Evolutionary conservation across 2,113 vertebrate genomes (phyloP).

Genomic region (Dissostichus mawsoni): DNA sequence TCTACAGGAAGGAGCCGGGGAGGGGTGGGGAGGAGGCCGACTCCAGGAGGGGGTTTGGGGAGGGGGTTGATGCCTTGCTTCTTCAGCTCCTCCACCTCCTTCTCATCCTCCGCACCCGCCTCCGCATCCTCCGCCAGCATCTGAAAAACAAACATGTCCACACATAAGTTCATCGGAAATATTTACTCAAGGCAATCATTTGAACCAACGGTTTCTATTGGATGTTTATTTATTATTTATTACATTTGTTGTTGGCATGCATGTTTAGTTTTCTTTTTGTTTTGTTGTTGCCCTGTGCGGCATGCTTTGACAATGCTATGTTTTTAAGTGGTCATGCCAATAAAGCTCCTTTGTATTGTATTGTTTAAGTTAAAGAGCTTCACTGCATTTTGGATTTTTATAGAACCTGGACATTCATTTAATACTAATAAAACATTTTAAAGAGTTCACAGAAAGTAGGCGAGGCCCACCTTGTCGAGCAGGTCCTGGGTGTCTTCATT

Average conservation of each 20-base stretch:
- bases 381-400: not conserved
- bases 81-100: constrained; percentile 96
- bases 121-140: constrained; percentile 95
- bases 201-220: no score
- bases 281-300: no score
- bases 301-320: no score
- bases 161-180: not conserved
- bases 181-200: not conserved
- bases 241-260: no score
- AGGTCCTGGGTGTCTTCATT: constrained; percentile 93
- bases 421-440: not conserved
- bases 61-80: constrained; percentile 97
- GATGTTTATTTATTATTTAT: no score
- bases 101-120: constrained; percentile 95
- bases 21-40: constrained; percentile 89
- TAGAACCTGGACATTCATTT: not conserved
- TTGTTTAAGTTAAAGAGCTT: not conserved
- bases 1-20: constrained; percentile 80
- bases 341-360: no score
- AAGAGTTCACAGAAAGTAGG: not conserved
- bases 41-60: constrained; percentile 88
- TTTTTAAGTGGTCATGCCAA: no score
- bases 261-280: no score
- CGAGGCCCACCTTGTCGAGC: constrained; percentile 88
- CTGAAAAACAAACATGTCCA: constrained; percentile 65